Base-by-base conservation (phyloP, 2,113 vertebrate species). In the Boulengeromyrus knoepffleri region DNA sequence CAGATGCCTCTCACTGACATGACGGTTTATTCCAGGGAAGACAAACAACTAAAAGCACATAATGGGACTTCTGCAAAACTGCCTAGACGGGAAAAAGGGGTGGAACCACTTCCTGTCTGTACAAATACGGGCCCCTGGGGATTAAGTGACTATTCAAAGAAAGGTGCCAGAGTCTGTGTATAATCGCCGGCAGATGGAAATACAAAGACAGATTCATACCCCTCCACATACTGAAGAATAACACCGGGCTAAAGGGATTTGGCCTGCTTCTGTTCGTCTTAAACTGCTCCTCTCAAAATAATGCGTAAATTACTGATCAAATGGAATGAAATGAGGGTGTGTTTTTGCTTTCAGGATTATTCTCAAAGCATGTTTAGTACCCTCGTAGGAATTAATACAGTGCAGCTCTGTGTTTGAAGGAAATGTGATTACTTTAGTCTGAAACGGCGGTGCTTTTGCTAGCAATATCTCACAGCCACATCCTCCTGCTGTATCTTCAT, bases 401-500 rank as follows among this genome's bases (percentile, higher is more conserved):
- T 87, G 15, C n/a, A 21, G 21, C 8, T 56, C 87, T 66, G 21
- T 36, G 85, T 21, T 12, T 88, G 39, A 88, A 66, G 31, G 9
- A 8, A 45, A 88, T 39, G 27, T 92, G 89, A 93, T 93, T 91
- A 12, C 83, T 91, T 94, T 93, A 93, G 86, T 15, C 46, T 87
- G 49, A 87, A 19, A 39, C 21, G n/a, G 1, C 74, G n/a, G 56
- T 92, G 42, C 56, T 74, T 1, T 89, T 21, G 52, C 49, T 74
- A 91, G 89, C 49, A 89, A 86, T 91, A 85, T 90, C 47, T 91
- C 47, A 85, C 88, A 56, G 6, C 27, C 89, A 89, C 85, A 85
- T 58, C 36, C 77, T 49, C 83, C 1, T 15, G 39, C 6, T 83
- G 27, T 1, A 74, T 13, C 74, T 58, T 90, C 88, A 94, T 93